A percentile compares a stretch with the other conserved stretches of the same genome.
Conservation (phyloP, 2,797 vertebrate genomes). For the Glyptemys insculpta region DNA sequence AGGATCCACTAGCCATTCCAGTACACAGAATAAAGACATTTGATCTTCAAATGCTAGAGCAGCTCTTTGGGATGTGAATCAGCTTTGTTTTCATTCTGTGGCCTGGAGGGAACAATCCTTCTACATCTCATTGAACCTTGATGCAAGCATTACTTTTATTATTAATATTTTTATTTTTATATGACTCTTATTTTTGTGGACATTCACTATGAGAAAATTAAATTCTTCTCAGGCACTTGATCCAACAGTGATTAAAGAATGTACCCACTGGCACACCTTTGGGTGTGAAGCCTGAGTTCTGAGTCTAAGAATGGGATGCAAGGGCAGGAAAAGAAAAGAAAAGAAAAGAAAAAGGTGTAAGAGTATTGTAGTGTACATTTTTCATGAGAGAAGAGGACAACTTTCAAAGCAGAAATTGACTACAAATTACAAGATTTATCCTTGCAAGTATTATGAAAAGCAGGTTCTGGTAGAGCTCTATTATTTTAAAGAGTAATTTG, state of each 20-base stretch:
- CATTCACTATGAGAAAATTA: neutral
- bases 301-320: neutral
- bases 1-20: neutral
- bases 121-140: neutral
- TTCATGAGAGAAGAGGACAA: neutral
- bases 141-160: neutral
- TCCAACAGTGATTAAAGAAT: neutral
- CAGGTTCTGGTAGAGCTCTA: neutral
- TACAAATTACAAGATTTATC: neutral
- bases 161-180: neutral
- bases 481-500: neutral
- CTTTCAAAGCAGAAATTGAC: neutral
- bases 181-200: neutral
- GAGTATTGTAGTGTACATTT: neutral
- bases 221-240: neutral
- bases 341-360: neutral
- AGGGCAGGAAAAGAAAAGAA: neutral
- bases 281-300: neutral
- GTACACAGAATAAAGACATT: neutral
- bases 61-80: neutral
- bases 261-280: neutral
- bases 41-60: neutral
- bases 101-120: neutral
- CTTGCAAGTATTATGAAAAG: accelerated
- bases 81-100: neutral